Conservation (phyloP, 2,113 vertebrate genomes). For the Xyrauchen texanus region DNA sequence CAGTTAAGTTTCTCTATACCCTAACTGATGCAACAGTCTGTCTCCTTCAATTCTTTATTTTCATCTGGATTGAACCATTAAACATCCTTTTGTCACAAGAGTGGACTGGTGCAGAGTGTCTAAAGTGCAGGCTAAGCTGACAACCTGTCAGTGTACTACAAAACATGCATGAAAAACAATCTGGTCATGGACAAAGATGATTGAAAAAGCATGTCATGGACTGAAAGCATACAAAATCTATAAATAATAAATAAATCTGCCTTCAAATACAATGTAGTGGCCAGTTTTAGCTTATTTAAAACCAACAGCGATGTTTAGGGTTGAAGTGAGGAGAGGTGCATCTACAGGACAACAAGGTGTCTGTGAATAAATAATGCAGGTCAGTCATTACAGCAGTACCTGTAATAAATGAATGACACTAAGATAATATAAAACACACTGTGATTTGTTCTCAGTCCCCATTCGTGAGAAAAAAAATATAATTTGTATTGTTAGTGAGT, state of each 20-base stretch:
- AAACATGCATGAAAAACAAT: slow-evolving; percentile 34
- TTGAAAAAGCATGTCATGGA: slow-evolving; percentile 27
- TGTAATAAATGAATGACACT: too few species aligned
- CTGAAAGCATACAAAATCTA: neutral
- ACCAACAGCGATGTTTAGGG: neutral
- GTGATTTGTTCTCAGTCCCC: too few species aligned
- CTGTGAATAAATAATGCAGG: too few species aligned
- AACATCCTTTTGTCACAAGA: slow-evolving; percentile 27
- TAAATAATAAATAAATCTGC: slow-evolving; percentile 22
- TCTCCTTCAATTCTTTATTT: slow-evolving; percentile 31
- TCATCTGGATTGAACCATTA: slow-evolving; percentile 17
- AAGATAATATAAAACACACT: too few species aligned
- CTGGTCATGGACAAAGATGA: neutral
- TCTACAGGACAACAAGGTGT: too few species aligned
- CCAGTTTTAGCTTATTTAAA: neutral
- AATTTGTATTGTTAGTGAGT: too few species aligned
- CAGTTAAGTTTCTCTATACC: neutral
- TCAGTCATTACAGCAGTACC: too few species aligned
- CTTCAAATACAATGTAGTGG: neutral
- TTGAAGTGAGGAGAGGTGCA: too few species aligned
- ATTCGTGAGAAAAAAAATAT: too few species aligned
- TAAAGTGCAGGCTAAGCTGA: slow-evolving; percentile 34
- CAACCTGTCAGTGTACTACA: slow-evolving; percentile 16
- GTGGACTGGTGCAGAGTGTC: neutral
- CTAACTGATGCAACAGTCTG: slow-evolving; percentile 25